These are phyloP conservation scores for Drosophila kanapiae DNA, from an alignment of 1,140 invertebrate species.

Conservation along the genomic window DNA sequence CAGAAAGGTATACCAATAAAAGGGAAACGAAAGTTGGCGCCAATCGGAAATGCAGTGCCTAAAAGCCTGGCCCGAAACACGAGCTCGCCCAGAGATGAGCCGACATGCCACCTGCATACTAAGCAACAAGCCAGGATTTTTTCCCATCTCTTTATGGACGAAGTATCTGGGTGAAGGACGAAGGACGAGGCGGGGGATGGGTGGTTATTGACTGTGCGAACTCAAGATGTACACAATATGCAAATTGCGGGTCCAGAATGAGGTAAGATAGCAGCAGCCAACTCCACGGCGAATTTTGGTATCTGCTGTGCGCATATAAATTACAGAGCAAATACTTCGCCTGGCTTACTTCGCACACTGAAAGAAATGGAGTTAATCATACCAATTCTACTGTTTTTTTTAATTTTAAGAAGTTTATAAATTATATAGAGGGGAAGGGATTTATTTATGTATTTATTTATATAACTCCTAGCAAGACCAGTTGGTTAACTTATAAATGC, in stretches of 20 bases:
- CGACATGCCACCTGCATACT: slow-evolving; percentile 66
- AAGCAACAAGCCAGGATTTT: slow-evolving; percentile 60
- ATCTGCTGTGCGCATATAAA: slow-evolving; percentile 62
- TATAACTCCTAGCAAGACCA: too few species aligned
- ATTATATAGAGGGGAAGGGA: neutral
- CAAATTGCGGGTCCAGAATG: slow-evolving; percentile 51
- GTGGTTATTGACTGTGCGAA: slow-evolving; percentile 70
- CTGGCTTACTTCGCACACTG: neutral
- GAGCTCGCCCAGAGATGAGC: slow-evolving; percentile 18
- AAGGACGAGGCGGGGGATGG: neutral
- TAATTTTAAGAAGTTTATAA: neutral
- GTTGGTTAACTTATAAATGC: too few species aligned
- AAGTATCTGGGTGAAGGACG: slow-evolving; percentile 2
- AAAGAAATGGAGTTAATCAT: neutral
- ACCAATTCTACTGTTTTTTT: neutral
- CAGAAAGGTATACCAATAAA: slow-evolving; percentile 59
- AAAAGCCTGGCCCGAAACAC: slow-evolving; percentile 34
- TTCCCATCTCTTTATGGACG: slow-evolving; percentile 8
- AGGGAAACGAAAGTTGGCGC: slow-evolving; percentile 40
- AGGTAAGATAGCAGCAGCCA: slow-evolving; percentile 39
- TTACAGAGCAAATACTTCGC: slow-evolving; percentile 45
- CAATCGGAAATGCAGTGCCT: slow-evolving; percentile 64
- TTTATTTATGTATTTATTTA: too few species aligned
- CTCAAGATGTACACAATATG: slow-evolving; percentile 64
- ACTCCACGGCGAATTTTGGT: slow-evolving; percentile 38